Conservation (phyloP, 2,113 vertebrate genomes). For the Mesembrinibis cayennensis region DNA sequence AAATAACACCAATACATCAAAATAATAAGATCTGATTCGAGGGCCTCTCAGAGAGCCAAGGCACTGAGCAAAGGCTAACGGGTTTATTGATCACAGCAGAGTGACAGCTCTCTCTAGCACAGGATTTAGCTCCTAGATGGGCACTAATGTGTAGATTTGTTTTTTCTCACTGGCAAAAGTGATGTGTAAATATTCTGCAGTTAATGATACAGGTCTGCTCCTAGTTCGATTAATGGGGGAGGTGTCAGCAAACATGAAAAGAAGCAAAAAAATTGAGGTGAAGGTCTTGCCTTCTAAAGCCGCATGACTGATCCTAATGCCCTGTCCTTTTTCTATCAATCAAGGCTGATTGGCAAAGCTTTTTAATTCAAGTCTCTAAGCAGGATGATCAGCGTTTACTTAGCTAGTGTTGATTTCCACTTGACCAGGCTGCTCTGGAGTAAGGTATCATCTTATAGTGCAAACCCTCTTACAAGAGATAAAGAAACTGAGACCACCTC, state of each 20-base stretch:
- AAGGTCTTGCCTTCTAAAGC: background rate
- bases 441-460: background rate
- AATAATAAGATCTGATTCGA: background rate
- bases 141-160: background rate
- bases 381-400: constrained; percentile 51
- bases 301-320: background rate
- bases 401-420: constrained; percentile 46
- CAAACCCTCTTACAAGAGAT: constrained; percentile 59
- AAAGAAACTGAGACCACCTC: constrained; percentile 28
- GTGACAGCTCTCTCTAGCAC: background rate
- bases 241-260: background rate
- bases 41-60: background rate
- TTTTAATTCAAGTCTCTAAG: constrained; percentile 68
- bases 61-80: fast-evolving
- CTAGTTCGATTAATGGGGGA: background rate
- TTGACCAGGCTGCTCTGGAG: constrained; percentile 26
- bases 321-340: constrained; percentile 41
- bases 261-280: background rate
- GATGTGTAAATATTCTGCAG: background rate
- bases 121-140: background rate
- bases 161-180: background rate
- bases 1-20: constrained; percentile 3
- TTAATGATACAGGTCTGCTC: background rate
- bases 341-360: constrained; percentile 53
- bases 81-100: background rate